phyloP scores from a whole-genome alignment of 2,113 vertebrate genomes.

The Bubo bubo region DNA sequence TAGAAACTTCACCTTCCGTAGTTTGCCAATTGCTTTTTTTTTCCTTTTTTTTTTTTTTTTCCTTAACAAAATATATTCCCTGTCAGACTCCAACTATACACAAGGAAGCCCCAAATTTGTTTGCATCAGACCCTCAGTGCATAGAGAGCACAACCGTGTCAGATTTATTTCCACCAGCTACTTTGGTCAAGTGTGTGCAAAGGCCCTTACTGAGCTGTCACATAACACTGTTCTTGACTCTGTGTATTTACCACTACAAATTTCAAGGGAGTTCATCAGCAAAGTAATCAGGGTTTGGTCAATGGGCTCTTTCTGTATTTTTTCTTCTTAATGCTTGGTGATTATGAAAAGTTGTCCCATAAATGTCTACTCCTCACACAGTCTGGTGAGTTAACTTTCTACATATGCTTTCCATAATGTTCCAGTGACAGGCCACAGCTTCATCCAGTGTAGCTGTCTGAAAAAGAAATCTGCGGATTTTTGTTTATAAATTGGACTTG shows the following conservation, averaged over 20 bases:
- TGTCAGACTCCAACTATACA: neutral
- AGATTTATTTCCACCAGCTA: neutral
- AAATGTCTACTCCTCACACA: neutral
- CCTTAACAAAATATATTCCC: neutral
- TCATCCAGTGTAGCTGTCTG: neutral
- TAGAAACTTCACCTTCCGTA: neutral
- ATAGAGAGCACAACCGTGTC: rapidly evolving
- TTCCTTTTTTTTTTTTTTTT: neutral
- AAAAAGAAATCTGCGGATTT: neutral
- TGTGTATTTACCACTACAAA: neutral
- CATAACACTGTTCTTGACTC: neutral
- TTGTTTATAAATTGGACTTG: neutral
- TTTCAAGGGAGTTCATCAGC: neutral
- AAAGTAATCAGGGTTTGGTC: neutral
- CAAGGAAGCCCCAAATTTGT: neutral
- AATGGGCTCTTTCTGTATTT: neutral
- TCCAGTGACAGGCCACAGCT: neutral
- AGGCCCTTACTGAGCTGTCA: neutral
- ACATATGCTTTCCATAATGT: neutral
- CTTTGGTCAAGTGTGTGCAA: neutral
- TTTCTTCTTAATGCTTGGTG: neutral
- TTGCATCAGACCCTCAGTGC: neutral
- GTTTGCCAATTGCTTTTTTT: neutral
- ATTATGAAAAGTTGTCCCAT: neutral
- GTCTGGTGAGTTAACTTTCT: neutral